These are phyloP conservation scores for Coccyzus lansbergi DNA, from an alignment of 2,797 vertebrate genomes.

Conservation along the genomic window DNA sequence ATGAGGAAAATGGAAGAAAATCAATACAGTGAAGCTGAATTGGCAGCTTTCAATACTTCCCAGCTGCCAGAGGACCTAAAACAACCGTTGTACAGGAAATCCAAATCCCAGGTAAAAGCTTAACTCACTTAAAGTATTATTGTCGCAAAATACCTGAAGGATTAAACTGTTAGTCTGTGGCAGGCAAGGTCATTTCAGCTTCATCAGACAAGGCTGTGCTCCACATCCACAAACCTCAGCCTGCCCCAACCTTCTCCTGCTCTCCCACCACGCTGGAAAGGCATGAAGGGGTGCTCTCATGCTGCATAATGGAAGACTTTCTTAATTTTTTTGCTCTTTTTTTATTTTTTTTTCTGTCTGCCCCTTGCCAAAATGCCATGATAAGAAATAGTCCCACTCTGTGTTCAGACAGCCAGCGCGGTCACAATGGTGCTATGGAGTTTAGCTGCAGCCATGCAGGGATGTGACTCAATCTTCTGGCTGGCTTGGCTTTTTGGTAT, in stretches of 20 bases:
- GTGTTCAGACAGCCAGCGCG: neutral
- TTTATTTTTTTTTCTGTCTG: neutral
- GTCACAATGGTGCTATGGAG: neutral
- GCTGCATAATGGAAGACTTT: neutral
- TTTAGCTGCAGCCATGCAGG: neutral
- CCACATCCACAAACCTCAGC: neutral
- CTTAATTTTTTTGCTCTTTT: neutral
- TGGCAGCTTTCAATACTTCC: slow-evolving; percentile 85
- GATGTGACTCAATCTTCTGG: neutral
- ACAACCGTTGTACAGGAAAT: slow-evolving; percentile 96
- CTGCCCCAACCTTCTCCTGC: neutral
- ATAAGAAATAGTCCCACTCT: neutral
- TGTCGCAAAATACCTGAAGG: neutral
- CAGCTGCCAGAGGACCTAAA: slow-evolving; percentile 91
- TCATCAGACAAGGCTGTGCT: neutral
- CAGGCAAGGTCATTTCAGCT: neutral
- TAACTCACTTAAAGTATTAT: slow-evolving; percentile 22
- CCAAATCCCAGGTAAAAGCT: slow-evolving; percentile 95
- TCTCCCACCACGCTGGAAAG: neutral
- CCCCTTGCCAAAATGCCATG: neutral
- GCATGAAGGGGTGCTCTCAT: neutral
- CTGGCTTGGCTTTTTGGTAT: neutral
- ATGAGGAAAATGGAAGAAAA: slow-evolving; percentile 93
- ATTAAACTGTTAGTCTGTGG: slow-evolving; percentile 16
- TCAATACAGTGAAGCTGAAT: slow-evolving; percentile 89